Evolutionary conservation across 2,113 vertebrate species (phyloP).

Genomic region (western clawed frog (Xenopus tropicalis)): UCB_Xtro_10.0 CM004447.2:110597001-110597500

Average conservation of each 20-base stretch:
- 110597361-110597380: not conserved
- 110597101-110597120: slow-evolving; percentile 11
- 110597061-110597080: no score
- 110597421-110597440: no score
- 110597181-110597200: slow-evolving; percentile 22
- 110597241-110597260: slow-evolving; percentile 22
- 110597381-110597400: no score
- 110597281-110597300: slow-evolving; percentile 1
- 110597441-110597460: no score
- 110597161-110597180: slow-evolving; percentile 24
- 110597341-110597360: no score
- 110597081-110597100: not conserved
- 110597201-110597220: slow-evolving; percentile 15
- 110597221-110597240: slow-evolving; percentile 31
- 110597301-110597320: not conserved
- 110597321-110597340: not conserved
- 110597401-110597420: no score
- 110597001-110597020: no score
- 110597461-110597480: no score
- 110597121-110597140: slow-evolving; percentile 22
- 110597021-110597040: no score
- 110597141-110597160: slow-evolving; percentile 10
- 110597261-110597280: slow-evolving; percentile 1
- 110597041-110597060: no score
- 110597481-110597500: no score